A percentile compares a stretch with the other conserved stretches of the same genome.
These are phyloP conservation scores for Margaritifera margaritifera DNA, from an alignment of 2,888 invertebrate genomes.

Conservation along the genomic window DNA sequence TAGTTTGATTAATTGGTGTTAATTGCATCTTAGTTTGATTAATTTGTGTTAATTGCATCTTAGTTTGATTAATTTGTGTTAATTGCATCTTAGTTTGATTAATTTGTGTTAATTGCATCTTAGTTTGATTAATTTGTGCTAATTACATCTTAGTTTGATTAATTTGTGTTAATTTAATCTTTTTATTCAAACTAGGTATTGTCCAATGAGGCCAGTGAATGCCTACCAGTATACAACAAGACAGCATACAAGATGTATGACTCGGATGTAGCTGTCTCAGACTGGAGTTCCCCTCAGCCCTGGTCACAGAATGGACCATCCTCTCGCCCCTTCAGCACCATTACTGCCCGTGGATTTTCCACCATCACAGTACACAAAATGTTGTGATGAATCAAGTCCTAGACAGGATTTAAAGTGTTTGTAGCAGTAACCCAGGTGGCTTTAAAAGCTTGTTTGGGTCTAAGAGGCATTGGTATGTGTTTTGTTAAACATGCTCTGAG, in stretches of 20 bases:
- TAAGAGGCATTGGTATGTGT: no score
- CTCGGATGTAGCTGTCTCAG: slow-evolving; percentile 84
- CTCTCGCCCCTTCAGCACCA: not conserved
- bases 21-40: no score
- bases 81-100: not conserved
- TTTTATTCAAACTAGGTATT: slow-evolving; percentile 80
- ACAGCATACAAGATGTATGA: slow-evolving; percentile 92
- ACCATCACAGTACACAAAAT: no score
- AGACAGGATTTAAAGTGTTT: no score
- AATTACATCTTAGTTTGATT: not conserved
- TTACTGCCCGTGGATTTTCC: not conserved
- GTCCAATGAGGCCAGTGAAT: slow-evolving; percentile 96
- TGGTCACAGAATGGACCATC: slow-evolving; percentile 15
- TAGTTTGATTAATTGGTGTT: not conserved
- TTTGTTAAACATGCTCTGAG: no score
- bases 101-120: not conserved
- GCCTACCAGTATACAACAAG: slow-evolving; percentile 97
- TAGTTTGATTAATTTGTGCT: no score
- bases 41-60: not conserved
- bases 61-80: not conserved
- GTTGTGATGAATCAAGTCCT: no score
- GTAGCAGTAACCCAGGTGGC: no score
- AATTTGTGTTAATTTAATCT: not conserved
- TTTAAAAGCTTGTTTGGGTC: no score
- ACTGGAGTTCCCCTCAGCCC: slow-evolving; percentile 79